Conservation (phyloP, 2,888 invertebrate genomes). For the Eilema sororculum region DNA sequence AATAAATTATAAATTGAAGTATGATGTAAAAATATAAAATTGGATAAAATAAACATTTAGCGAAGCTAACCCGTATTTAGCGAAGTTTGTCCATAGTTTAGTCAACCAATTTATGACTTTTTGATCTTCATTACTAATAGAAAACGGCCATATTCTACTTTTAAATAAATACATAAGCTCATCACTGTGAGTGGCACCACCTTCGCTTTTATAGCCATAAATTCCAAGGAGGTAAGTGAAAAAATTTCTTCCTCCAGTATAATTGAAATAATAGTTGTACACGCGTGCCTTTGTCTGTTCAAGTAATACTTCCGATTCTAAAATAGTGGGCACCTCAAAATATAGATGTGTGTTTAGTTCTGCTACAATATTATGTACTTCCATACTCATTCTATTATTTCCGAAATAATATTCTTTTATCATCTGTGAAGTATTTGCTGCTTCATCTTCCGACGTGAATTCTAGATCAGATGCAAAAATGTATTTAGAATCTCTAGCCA, state of each 20-base stretch:
- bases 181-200: conserved; percentile 76
- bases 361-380: conserved; percentile 66
- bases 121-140: conserved; percentile 62
- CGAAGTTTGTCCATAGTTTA: conserved; percentile 78
- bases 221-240: conserved; percentile 57
- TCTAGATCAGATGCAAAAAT: conserved; percentile 76
- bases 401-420: conserved; percentile 78
- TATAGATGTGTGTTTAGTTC: conserved; percentile 76
- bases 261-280: conserved; percentile 76
- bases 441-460: conserved; percentile 68
- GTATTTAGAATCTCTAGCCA: conserved; percentile 65
- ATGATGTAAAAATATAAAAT: neutral
- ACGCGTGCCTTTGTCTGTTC: conserved; percentile 57
- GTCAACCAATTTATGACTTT: conserved; percentile 71
- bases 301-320: conserved; percentile 66
- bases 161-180: conserved; percentile 78
- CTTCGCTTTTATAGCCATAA: conserved; percentile 56
- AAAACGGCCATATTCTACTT: conserved; percentile 65
- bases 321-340: conserved; percentile 73
- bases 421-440: conserved; percentile 57
- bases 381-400: conserved; percentile 75
- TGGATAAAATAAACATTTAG: neutral
- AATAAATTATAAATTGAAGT: neutral
- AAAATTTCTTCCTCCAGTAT: conserved; percentile 72
- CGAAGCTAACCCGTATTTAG: conserved; percentile 79